These are phyloP conservation scores for Drosophila bifasciata DNA, from an alignment of 1,140 invertebrate genomes.

Conservation along the genomic window DNA sequence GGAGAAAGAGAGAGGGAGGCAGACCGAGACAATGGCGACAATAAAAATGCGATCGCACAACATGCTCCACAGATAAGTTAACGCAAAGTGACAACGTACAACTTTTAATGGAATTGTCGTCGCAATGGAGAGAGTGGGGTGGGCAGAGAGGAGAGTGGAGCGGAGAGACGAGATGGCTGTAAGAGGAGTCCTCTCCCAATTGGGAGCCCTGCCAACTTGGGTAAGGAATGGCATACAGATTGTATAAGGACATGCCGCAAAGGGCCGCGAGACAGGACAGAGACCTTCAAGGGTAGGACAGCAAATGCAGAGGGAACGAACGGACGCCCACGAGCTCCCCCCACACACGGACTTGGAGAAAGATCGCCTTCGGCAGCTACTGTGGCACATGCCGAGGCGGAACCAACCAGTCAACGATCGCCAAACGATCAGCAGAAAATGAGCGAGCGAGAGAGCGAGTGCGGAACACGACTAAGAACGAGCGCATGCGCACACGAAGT, in stretches of 20 bases:
- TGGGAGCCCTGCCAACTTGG: slow-evolving; percentile 33
- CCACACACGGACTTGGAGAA: slow-evolving; percentile 2
- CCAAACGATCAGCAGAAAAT: slow-evolving; percentile 21
- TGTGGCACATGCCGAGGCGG: slow-evolving; percentile 79
- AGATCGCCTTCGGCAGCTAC: slow-evolving; percentile 74
- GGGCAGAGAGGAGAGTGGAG: neutral
- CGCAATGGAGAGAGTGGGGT: slow-evolving; percentile 30
- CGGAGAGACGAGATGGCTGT: slow-evolving; percentile 13
- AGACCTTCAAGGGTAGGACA: slow-evolving; percentile 11
- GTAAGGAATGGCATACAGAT: slow-evolving; percentile 29
- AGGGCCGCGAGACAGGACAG: slow-evolving; percentile 15
- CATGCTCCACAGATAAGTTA: slow-evolving; percentile 80
- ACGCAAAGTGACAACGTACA: slow-evolving; percentile 82
- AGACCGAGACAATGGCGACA: slow-evolving; percentile 75
- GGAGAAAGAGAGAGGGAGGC: slow-evolving; percentile 11
- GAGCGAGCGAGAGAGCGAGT: slow-evolving; percentile 2
- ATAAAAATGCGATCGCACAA: slow-evolving; percentile 83
- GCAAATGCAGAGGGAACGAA: slow-evolving; percentile 9
- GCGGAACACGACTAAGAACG: neutral
- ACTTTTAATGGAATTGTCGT: slow-evolving; percentile 83
- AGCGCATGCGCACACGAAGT: slow-evolving; percentile 4
- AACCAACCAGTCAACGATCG: slow-evolving; percentile 62
- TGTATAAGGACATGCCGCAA: slow-evolving; percentile 30
- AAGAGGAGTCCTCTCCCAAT: slow-evolving; percentile 13
- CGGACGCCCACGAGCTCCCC: slow-evolving; percentile 53